Evolutionary conservation across 1,140 invertebrate genomes (phyloP).

Genomic region (Trichonephila clavipes): DNA sequence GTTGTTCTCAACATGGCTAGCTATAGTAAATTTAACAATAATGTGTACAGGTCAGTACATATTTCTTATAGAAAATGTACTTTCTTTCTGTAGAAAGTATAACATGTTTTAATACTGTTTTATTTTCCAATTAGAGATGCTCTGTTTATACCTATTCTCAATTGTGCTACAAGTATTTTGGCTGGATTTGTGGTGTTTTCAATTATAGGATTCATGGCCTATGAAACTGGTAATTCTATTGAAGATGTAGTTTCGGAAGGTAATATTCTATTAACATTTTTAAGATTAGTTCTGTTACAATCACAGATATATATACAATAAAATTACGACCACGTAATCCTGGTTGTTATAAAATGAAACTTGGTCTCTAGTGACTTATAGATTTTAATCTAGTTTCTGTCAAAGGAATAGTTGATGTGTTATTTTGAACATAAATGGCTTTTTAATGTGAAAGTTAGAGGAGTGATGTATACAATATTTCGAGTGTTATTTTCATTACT

Average conservation of each 20-base stretch:
- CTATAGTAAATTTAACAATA: conserved; percentile 82
- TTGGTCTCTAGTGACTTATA: no score
- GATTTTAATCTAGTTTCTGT: no score
- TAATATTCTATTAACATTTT: not conserved
- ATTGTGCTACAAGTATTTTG: conserved; percentile 85
- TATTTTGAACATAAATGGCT: no score
- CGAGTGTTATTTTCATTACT: no score
- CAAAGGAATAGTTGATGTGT: no score
- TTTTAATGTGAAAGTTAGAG: no score
- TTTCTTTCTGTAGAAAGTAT: not conserved
- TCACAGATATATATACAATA: no score
- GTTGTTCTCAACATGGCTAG: conserved; percentile 88
- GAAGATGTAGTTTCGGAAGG: conserved; percentile 88
- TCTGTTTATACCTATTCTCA: conserved; percentile 85
- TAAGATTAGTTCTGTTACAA: no score
- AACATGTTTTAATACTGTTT: not conserved
- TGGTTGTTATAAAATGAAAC: no score
- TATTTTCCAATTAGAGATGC: conserved; percentile 80
- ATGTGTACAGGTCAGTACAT: conserved; percentile 85
- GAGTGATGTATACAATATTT: no score
- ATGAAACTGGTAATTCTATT: conserved; percentile 92
- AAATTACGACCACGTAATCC: no score
- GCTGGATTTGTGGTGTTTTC: conserved; percentile 86
- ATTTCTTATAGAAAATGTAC: not conserved
- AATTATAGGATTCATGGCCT: conserved; percentile 85